phyloP scores from a whole-genome alignment of 2,888 invertebrate genomes.

The Orthonychiurus folsomi region DNA sequence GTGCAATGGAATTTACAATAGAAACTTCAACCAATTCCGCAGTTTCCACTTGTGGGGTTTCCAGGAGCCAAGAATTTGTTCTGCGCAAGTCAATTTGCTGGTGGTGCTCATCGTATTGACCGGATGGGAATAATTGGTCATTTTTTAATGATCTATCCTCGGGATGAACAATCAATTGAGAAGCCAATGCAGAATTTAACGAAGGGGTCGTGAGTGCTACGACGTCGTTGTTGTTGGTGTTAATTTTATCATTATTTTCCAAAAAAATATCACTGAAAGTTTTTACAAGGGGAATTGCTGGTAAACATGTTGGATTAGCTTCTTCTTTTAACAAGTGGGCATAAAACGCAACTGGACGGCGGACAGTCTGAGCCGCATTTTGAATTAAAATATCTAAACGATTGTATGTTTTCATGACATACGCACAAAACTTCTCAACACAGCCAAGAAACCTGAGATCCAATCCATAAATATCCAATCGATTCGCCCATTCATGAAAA shows the following conservation, averaged over 20 bases:
- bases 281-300: neutral
- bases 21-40: constrained; percentile 22
- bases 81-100: constrained; percentile 20
- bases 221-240: neutral
- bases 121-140: constrained; percentile 7
- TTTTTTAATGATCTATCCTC: constrained; percentile 7
- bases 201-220: neutral
- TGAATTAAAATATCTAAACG: constrained; percentile 24
- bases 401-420: constrained; percentile 8
- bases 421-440: constrained; percentile 18
- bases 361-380: constrained; percentile 26
- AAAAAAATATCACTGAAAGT: neutral
- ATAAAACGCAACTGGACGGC: constrained; percentile 20
- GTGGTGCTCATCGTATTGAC: constrained; percentile 12
- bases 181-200: constrained; percentile 1
- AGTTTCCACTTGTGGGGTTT: constrained; percentile 21
- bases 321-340: constrained; percentile 4
- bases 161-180: constrained; percentile 14
- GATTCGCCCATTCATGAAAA: constrained; percentile 13
- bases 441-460: constrained; percentile 13
- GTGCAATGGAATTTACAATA: constrained; percentile 21
- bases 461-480: constrained; percentile 18
- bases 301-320: neutral
- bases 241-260: neutral
- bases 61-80: constrained; percentile 21